Evolutionary conservation across 2,797 vertebrate genomes (phyloP).

Genomic region (Mionectes olivaceus): DNA sequence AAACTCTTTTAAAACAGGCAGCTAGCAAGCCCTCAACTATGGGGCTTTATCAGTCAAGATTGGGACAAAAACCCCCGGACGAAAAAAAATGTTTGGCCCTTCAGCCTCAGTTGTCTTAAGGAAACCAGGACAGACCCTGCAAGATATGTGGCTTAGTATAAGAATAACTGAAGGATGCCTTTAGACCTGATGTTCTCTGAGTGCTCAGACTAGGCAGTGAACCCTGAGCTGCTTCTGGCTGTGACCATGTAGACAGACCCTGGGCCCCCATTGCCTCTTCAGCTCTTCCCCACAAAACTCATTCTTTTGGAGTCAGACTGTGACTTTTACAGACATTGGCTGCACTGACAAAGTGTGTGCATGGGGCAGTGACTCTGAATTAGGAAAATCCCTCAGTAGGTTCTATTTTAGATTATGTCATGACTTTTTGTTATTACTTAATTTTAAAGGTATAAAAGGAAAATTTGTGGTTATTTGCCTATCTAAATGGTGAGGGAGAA

Average conservation of each 20-base stretch:
- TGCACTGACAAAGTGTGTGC: neutral
- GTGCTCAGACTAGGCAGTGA: neutral
- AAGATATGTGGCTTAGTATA: neutral
- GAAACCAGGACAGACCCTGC: neutral
- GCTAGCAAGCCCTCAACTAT: neutral
- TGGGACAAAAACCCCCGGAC: neutral
- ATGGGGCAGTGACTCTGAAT: neutral
- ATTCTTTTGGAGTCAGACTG: neutral
- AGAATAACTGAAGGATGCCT: neutral
- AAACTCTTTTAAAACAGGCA: neutral
- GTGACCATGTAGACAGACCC: neutral
- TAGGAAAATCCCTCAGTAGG: neutral
- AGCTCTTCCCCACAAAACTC: neutral
- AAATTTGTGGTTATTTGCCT: fast-evolving
- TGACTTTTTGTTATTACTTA: neutral
- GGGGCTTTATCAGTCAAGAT: neutral
- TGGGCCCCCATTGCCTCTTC: neutral
- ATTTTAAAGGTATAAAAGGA: neutral
- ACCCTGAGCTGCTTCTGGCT: neutral
- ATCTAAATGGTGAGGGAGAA: neutral
- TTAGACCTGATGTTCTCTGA: neutral
- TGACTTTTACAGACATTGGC: neutral
- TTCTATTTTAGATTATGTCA: neutral
- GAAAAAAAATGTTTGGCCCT: neutral
- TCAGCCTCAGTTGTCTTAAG: neutral